phyloP scores from a whole-genome alignment of 1,140 invertebrate species.

The Drosophila punjabiensis region DNA sequence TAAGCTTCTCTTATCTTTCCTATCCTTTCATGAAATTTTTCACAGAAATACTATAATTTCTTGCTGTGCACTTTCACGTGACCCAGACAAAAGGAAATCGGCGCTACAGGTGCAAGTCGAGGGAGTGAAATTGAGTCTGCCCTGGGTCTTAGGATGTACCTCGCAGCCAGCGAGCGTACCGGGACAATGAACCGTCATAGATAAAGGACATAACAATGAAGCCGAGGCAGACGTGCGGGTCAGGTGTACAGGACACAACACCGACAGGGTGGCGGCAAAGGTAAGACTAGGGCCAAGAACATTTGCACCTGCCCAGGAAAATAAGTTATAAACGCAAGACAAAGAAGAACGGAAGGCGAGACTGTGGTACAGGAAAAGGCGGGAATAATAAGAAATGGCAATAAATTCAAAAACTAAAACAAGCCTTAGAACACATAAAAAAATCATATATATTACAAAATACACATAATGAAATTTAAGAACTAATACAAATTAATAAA shows the following conservation, averaged over 20 bases:
- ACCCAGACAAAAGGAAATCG: slow-evolving; percentile 53
- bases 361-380: slow-evolving; percentile 22
- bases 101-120: slow-evolving; percentile 66
- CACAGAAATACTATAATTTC: neutral
- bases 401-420: slow-evolving; percentile 83
- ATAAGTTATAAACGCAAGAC: slow-evolving; percentile 81
- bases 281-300: slow-evolving; percentile 49
- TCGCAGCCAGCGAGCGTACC: slow-evolving; percentile 33
- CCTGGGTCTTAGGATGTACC: slow-evolving; percentile 24
- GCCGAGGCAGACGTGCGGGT: slow-evolving; percentile 71
- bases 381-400: slow-evolving; percentile 77
- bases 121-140: slow-evolving; percentile 32
- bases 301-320: slow-evolving; percentile 76
- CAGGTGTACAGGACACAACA: slow-evolving; percentile 26
- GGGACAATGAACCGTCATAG: slow-evolving; percentile 79
- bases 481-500: neutral
- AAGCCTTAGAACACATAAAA: slow-evolving; percentile 40
- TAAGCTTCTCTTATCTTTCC: no score
- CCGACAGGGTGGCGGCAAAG: slow-evolving; percentile 18
- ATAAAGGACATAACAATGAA: slow-evolving; percentile 81
- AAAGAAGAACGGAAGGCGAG: slow-evolving; percentile 40
- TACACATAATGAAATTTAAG: neutral
- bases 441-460: neutral
- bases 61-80: slow-evolving; percentile 51
- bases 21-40: no score